These are phyloP conservation scores for Callosobruchus maculatus DNA, from an alignment of 2,888 invertebrate genomes.

Conservation along the genomic window DNA sequence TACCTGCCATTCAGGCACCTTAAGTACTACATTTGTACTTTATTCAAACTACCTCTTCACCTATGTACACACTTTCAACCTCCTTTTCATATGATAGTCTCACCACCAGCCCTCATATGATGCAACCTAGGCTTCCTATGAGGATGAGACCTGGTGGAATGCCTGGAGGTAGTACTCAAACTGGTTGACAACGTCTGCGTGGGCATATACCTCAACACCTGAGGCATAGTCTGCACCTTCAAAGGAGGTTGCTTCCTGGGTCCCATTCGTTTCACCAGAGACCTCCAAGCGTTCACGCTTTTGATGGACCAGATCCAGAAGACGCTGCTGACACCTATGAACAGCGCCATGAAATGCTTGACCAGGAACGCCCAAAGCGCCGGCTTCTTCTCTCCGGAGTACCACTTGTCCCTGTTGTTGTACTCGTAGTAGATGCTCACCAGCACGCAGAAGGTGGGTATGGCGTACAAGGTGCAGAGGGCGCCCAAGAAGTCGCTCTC, in stretches of 20 bases:
- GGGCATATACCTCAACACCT: constrained; percentile 49
- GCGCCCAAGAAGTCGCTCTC: constrained; percentile 50
- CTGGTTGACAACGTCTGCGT: constrained; percentile 51
- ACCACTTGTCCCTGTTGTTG: constrained; percentile 43
- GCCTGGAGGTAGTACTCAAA: constrained; percentile 57
- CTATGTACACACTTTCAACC: neutral
- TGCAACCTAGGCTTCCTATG: constrained; percentile 42
- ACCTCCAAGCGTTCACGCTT: constrained; percentile 64
- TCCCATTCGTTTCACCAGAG: constrained; percentile 52
- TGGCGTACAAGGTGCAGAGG: constrained; percentile 54
- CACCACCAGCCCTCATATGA: constrained; percentile 39
- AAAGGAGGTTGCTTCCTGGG: constrained; percentile 51
- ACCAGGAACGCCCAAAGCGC: constrained; percentile 80
- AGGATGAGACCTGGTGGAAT: constrained; percentile 40
- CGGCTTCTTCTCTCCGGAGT: constrained; percentile 64
- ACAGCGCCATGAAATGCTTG: constrained; percentile 75
- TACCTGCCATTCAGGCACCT: neutral
- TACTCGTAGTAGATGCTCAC: constrained; percentile 75
- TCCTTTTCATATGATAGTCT: constrained; percentile 35
- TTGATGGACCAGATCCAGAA: constrained; percentile 82
- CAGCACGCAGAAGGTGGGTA: constrained; percentile 73
- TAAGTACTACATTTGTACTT: neutral
- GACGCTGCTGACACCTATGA: constrained; percentile 59
- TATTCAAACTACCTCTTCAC: neutral
- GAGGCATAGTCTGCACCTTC: constrained; percentile 48